A percentile compares a stretch with the other conserved stretches of the same genome.
Evolutionary conservation across 2,888 invertebrate species (phyloP).

Genomic region (Lomographa bimaculata): DNA sequence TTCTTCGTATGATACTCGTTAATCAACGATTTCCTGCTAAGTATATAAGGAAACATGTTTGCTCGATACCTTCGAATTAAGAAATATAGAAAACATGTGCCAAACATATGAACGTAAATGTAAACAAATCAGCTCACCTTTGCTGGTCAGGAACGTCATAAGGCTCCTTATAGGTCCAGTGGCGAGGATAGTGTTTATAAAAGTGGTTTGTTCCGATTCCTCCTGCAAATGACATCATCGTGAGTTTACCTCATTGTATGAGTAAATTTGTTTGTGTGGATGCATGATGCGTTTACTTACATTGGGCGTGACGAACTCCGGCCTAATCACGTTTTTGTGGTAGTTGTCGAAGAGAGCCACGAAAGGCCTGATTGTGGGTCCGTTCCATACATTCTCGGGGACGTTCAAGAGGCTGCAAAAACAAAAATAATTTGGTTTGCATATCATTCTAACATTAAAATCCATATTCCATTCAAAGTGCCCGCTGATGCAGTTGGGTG

Average conservation of each 20-base stretch:
- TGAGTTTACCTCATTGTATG: constrained; percentile 44
- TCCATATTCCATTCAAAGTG: no score
- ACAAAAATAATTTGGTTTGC: constrained; percentile 1
- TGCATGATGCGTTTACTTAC: constrained; percentile 52
- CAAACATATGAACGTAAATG: no score
- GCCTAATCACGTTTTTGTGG: constrained; percentile 85
- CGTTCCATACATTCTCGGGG: constrained; percentile 85
- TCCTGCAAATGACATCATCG: constrained; percentile 79
- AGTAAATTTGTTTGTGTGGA: constrained; percentile 31
- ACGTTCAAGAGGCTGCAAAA: constrained; percentile 86
- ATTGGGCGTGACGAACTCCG: constrained; percentile 86
- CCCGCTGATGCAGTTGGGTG: no score
- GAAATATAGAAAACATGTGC: no score
- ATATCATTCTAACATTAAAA: no score
- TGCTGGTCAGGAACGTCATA: constrained; percentile 85
- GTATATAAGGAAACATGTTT: background rate
- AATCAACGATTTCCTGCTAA: no score
- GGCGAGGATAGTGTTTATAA: constrained; percentile 87
- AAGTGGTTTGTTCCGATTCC: constrained; percentile 86
- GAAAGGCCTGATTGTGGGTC: constrained; percentile 87
- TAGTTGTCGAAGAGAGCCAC: constrained; percentile 90
- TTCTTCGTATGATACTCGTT: no score
- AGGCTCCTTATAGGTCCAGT: constrained; percentile 89
- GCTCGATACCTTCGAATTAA: no score
- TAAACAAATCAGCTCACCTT: no score